Evolutionary conservation across 2,797 vertebrate species (phyloP).

Genomic region (Australoheros facetus): DNA sequence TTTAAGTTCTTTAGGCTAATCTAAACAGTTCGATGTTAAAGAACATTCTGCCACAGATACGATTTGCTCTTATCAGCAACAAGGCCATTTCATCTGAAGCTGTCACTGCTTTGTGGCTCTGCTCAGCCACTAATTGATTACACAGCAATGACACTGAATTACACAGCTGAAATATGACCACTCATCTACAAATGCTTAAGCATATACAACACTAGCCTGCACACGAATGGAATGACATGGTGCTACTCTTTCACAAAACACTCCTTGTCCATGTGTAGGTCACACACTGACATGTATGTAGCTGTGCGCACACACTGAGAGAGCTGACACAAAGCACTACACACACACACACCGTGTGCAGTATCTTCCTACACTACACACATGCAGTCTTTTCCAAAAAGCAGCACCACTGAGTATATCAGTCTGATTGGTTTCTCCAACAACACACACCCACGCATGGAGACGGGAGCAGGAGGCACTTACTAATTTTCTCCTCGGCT

Average conservation of each 20-base stretch:
- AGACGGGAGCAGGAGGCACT: constrained; percentile 79
- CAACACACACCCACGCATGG: constrained; percentile 82
- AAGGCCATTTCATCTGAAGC: constrained; percentile 7
- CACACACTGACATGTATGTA: constrained; percentile 24
- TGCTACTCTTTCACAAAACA: constrained; percentile 2
- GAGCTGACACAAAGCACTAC: constrained; percentile 21
- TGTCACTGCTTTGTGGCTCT: background rate
- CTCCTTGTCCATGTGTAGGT: constrained; percentile 38
- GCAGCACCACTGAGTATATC: constrained; percentile 39
- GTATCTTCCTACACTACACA: constrained; percentile 19
- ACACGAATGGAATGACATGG: constrained; percentile 10
- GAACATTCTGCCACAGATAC: background rate
- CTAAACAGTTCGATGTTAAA: background rate
- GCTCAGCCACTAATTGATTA: background rate
- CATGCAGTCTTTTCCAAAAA: constrained; percentile 14
- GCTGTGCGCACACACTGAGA: background rate
- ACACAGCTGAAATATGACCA: constrained; percentile 6
- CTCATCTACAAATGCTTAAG: background rate
- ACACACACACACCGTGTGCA: background rate
- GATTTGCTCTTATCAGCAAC: background rate
- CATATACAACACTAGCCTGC: background rate
- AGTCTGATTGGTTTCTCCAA: constrained; percentile 41
- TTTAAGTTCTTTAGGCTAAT: background rate
- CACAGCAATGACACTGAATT: background rate
- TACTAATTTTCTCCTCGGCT: constrained; percentile 94